Evolutionary conservation across 1,140 invertebrate species (phyloP).

Genomic region (Paraescarpia echinospica): DNA sequence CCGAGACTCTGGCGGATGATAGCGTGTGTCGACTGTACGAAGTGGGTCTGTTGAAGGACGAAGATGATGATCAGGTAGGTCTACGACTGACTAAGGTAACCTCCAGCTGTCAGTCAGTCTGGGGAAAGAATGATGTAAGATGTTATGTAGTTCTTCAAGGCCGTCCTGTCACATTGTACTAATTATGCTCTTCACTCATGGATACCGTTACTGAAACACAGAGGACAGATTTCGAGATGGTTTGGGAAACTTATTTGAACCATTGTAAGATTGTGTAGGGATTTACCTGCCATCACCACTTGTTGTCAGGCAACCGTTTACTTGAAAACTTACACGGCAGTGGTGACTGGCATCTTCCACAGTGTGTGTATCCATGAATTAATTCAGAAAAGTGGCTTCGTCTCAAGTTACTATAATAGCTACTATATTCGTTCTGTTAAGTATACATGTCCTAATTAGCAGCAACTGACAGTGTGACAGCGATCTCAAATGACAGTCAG

Average conservation of each 20-base stretch:
- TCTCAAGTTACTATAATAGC: too few species aligned
- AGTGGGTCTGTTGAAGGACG: slow-evolving; percentile 58
- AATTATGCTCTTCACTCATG: background rate
- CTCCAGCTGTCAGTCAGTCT: slow-evolving; percentile 69
- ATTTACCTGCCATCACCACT: too few species aligned
- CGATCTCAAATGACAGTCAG: too few species aligned
- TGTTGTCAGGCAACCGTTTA: too few species aligned
- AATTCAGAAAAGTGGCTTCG: too few species aligned
- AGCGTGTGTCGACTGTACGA: slow-evolving; percentile 62
- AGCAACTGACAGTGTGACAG: too few species aligned
- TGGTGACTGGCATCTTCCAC: too few species aligned
- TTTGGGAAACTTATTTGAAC: slow-evolving; percentile 25
- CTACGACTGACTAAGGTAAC: slow-evolving; percentile 80
- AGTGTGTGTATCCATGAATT: too few species aligned
- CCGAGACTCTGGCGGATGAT: slow-evolving; percentile 50
- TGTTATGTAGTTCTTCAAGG: background rate
- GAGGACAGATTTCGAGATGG: background rate
- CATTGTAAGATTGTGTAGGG: slow-evolving; percentile 12
- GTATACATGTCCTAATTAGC: too few species aligned
- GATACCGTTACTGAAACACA: too few species aligned
- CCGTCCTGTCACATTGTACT: background rate
- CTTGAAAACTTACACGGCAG: too few species aligned
- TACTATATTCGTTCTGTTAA: too few species aligned
- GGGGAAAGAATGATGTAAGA: slow-evolving; percentile 21
- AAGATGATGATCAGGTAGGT: slow-evolving; percentile 71